A percentile compares a stretch with the other conserved stretches of the same genome.
phyloP scores from a whole-genome alignment of 2,113 vertebrate genomes.

The Serilophus lunatus region DNA sequence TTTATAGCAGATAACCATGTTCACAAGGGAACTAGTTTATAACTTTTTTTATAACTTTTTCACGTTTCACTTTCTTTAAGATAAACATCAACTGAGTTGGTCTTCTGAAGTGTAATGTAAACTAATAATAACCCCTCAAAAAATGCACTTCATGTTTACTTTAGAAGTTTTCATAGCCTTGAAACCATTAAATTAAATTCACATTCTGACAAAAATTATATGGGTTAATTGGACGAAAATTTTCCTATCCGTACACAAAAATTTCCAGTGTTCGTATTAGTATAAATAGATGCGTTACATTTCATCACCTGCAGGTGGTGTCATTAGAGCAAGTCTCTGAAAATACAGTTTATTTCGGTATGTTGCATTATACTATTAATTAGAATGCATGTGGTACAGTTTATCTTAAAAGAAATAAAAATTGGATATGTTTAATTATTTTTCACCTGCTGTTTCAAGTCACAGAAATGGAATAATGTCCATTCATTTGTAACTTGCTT shows the following conservation, averaged over 20 bases:
- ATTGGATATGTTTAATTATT: not conserved
- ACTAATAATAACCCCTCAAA: not conserved
- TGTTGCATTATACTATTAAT: not conserved
- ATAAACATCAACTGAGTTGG: not conserved
- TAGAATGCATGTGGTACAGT: not conserved
- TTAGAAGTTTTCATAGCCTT: not conserved
- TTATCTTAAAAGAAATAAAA: not conserved
- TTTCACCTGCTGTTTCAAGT: not conserved
- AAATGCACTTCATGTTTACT: not conserved
- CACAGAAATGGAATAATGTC: not conserved
- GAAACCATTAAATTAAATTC: not conserved
- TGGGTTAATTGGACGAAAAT: not conserved
- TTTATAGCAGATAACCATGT: not conserved
- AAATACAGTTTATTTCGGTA: not conserved
- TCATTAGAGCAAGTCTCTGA: not conserved
- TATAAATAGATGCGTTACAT: not conserved
- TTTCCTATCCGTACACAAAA: not conserved
- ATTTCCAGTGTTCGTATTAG: not conserved
- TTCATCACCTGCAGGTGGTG: slow-evolving; percentile 7
- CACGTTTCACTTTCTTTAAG: not conserved
- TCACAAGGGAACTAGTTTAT: not conserved
- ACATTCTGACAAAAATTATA: not conserved
- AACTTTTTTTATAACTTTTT: not conserved
- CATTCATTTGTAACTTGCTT: not conserved
- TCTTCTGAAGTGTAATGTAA: not conserved